Percentiles rank a stretch among this genome's conserved stretches.
phyloP scores from a whole-genome alignment of 2,113 vertebrate species.

The Brevimyrus niger region DNA sequence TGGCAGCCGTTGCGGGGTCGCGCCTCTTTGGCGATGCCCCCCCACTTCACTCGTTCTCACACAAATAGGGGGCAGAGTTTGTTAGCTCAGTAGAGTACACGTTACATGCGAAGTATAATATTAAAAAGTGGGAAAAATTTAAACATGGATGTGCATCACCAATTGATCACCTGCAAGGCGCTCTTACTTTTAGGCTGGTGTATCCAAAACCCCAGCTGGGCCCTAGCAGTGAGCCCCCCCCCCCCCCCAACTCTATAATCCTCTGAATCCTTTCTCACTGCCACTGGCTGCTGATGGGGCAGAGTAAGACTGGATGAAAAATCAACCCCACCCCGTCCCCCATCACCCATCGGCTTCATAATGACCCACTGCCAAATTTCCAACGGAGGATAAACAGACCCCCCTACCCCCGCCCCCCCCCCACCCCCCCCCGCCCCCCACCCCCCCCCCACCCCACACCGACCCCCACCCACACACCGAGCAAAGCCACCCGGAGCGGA shows the following conservation, averaged over 20 bases:
- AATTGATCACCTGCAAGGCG: background rate
- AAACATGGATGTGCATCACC: background rate
- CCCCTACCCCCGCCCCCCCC: too few species aligned
- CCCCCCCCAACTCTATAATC: background rate
- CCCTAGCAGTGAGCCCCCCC: background rate
- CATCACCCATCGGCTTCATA: background rate
- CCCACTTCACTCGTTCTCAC: background rate
- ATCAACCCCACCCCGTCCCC: background rate
- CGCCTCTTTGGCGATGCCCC: background rate
- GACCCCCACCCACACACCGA: too few species aligned
- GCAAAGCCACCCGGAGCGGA: too few species aligned
- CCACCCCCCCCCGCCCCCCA: too few species aligned
- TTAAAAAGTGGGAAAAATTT: background rate
- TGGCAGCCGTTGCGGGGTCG: background rate
- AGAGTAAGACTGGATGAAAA: too few species aligned
- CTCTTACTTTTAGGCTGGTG: background rate
- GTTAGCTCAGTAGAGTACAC: background rate
- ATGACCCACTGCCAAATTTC: slow-evolving; percentile 32
- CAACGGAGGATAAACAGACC: slow-evolving; percentile 21
- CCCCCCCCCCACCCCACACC: too few species aligned
- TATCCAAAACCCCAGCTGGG: background rate
- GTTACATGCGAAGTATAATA: background rate
- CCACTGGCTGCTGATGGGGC: background rate
- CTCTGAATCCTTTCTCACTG: background rate
- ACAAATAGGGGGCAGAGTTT: background rate